A percentile compares a stretch with the other conserved stretches of the same genome.
These are phyloP conservation scores for Glaucomys volans DNA, from an alignment of 2,113 vertebrate genomes.

Conservation along the genomic window DNA sequence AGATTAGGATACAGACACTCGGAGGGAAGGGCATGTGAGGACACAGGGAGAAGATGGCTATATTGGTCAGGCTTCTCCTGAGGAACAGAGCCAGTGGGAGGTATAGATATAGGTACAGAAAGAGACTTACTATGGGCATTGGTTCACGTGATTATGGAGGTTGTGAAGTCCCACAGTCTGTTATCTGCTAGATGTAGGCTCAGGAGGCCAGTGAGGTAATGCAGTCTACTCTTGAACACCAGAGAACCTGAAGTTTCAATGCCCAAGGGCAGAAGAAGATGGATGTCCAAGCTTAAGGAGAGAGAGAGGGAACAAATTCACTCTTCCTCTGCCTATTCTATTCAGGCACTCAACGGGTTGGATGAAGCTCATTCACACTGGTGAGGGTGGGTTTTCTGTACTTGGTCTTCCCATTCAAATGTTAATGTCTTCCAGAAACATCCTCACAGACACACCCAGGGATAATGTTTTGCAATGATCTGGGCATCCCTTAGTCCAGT, in stretches of 20 bases:
- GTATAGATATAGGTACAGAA: neutral
- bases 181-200: neutral
- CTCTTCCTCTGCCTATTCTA: neutral
- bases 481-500: neutral
- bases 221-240: neutral
- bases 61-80: neutral
- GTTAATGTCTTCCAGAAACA: neutral
- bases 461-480: neutral
- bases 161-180: neutral
- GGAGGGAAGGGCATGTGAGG: neutral
- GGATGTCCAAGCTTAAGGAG: neutral
- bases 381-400: neutral
- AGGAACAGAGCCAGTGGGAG: neutral
- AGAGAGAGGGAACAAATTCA: neutral
- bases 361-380: no score
- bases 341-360: neutral
- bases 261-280: neutral
- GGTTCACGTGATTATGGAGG: neutral
- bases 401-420: neutral
- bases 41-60: neutral
- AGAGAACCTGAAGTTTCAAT: neutral
- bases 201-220: neutral
- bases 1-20: neutral
- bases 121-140: neutral
- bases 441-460: neutral